These are phyloP conservation scores for Premnoplex brunnescens DNA, from an alignment of 2,797 vertebrate genomes.

Conservation along the genomic window DNA sequence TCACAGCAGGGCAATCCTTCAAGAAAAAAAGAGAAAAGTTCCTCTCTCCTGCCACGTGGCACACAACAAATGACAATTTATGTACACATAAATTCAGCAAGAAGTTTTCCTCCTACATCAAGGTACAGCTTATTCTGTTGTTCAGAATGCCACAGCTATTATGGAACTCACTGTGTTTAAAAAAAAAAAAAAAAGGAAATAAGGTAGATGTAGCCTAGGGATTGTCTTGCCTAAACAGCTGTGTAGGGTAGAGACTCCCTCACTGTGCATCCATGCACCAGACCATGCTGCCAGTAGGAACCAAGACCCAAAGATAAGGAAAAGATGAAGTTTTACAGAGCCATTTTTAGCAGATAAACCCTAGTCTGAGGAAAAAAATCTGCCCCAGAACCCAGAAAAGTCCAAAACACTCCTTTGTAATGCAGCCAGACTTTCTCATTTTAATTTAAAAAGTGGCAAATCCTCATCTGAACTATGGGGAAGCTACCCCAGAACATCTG, in stretches of 20 bases:
- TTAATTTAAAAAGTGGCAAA: not conserved
- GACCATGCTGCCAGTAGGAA: not conserved
- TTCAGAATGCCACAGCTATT: constrained; percentile 1
- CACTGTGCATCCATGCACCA: not conserved
- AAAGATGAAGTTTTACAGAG: not conserved
- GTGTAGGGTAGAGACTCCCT: not conserved
- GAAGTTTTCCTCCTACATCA: constrained; percentile 12
- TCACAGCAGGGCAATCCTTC: constrained; percentile 26
- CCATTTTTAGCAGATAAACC: not conserved
- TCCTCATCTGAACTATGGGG: not conserved
- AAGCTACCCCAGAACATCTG: not conserved
- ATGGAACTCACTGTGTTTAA: not conserved
- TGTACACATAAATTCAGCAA: not conserved
- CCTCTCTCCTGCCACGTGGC: not conserved
- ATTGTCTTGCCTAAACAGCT: not conserved
- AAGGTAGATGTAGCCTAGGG: not conserved
- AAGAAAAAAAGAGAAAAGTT: not conserved
- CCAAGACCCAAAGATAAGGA: not conserved
- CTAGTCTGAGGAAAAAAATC: not conserved
- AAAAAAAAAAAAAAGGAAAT: not conserved
- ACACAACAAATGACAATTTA: not conserved
- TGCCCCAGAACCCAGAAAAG: not conserved
- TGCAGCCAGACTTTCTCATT: rapidly evolving
- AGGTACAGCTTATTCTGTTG: not conserved
- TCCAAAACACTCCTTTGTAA: not conserved